Evolutionary conservation across 2,797 vertebrate genomes (phyloP).

Genomic region (Nyctalus aviator): DNA sequence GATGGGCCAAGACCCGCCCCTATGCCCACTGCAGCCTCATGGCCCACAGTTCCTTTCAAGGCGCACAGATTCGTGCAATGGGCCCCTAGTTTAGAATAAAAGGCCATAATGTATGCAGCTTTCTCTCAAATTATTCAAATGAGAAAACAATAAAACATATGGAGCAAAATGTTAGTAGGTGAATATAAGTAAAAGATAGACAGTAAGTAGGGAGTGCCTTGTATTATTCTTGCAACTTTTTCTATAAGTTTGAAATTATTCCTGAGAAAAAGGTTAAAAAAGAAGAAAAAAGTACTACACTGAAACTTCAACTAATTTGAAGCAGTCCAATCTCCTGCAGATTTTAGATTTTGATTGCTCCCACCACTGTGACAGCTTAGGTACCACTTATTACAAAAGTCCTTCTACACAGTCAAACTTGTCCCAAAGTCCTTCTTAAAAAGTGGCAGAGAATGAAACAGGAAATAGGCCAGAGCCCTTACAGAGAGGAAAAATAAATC

Average conservation of each 20-base stretch:
- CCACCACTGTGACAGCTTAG: background rate
- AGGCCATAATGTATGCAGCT: background rate
- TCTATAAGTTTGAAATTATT: constrained; percentile 4
- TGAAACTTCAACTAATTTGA: background rate
- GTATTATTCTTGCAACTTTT: background rate
- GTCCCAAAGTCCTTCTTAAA: background rate
- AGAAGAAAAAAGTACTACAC: background rate
- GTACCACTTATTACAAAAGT: background rate
- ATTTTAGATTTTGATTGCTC: background rate
- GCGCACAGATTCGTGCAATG: no score
- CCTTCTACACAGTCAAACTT: constrained; percentile 12
- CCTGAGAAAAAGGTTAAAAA: background rate
- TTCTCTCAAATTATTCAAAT: constrained; percentile 13
- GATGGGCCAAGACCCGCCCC: no score
- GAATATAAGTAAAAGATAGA: background rate
- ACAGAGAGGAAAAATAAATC: constrained; percentile 38
- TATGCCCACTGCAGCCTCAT: no score
- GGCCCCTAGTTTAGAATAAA: background rate
- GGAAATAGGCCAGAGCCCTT: constrained; percentile 1
- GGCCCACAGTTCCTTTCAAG: no score
- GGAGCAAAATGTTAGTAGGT: background rate
- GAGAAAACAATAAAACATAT: constrained; percentile 24
- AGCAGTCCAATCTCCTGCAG: background rate
- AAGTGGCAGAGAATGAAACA: background rate
- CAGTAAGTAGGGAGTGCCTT: background rate